A percentile compares a stretch with the other conserved stretches of the same genome.
Evolutionary conservation across 2,888 invertebrate genomes (phyloP).

Genomic region (Idaea aversata): DNA sequence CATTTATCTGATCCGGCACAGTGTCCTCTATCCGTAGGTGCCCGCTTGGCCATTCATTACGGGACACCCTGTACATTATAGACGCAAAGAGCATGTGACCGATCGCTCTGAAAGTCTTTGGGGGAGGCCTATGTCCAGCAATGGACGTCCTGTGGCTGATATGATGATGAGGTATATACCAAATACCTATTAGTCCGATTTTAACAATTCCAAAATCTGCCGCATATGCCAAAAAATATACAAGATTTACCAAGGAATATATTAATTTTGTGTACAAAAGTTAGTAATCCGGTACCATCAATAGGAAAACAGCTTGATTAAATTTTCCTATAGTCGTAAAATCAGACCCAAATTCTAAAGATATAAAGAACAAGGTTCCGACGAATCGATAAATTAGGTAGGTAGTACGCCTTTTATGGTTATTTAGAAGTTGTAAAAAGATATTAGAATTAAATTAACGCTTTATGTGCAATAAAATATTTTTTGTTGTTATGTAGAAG

Average conservation of each 20-base stretch:
- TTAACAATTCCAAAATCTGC: no score
- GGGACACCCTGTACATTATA: no score
- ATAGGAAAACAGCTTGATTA: slow-evolving; percentile 23
- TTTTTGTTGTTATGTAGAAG: slow-evolving; percentile 14
- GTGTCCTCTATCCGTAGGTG: no score
- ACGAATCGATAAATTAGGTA: slow-evolving; percentile 3
- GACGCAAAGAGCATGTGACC: no score
- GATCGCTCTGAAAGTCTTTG: no score
- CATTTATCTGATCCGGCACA: no score
- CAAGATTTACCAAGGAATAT: background rate
- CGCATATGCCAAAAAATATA: background rate
- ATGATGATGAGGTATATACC: no score
- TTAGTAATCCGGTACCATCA: slow-evolving; percentile 17
- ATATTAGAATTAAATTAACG: background rate
- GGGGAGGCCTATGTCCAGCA: no score
- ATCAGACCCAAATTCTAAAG: slow-evolving; percentile 5
- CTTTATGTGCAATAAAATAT: slow-evolving; percentile 5
- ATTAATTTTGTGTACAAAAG: slow-evolving; percentile 8
- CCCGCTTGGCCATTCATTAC: no score
- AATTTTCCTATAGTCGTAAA: slow-evolving; percentile 16
- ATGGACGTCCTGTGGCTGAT: no score
- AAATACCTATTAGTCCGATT: no score
- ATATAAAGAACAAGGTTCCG: slow-evolving; percentile 3
- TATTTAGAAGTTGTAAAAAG: slow-evolving; percentile 1
- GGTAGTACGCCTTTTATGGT: slow-evolving; percentile 1